These are phyloP conservation scores for Aviceda subcristata DNA, from an alignment of 2,113 vertebrate genomes.

Conservation along the genomic window DNA sequence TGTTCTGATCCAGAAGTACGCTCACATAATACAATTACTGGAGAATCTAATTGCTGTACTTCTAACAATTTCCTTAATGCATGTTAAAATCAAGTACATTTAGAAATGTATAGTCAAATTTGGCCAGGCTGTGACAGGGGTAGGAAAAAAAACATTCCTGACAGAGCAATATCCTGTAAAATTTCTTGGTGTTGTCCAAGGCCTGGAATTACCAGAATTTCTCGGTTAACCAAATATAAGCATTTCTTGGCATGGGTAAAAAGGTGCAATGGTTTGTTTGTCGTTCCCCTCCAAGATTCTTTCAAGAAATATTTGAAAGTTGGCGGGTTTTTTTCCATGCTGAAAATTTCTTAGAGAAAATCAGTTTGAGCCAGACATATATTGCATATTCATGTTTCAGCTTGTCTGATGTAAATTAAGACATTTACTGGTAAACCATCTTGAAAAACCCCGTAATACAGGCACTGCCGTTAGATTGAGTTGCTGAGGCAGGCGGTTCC, in stretches of 20 bases:
- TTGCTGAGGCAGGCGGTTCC: not conserved
- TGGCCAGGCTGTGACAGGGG: not conserved
- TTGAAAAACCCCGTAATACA: not conserved
- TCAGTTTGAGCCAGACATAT: not conserved
- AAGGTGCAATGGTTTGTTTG: not conserved
- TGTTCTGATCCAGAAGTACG: not conserved
- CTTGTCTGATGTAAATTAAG: not conserved
- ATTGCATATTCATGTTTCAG: not conserved
- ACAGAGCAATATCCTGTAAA: not conserved
- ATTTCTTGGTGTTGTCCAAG: not conserved
- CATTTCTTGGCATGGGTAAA: not conserved
- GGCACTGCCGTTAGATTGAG: not conserved
- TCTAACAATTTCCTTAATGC: not conserved
- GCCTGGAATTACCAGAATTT: not conserved
- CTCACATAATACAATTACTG: not conserved
- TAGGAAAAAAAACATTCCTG: not conserved
- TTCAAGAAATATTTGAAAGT: not conserved
- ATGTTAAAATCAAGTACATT: not conserved
- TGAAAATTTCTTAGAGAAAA: not conserved
- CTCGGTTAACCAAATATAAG: not conserved
- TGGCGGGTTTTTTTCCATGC: not conserved
- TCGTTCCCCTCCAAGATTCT: not conserved
- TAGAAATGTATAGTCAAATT: not conserved
- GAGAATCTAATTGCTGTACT: not conserved
- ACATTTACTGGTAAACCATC: not conserved